phyloP scores from a whole-genome alignment of 23 tunicate species.

The Trididemnum nubilum region DNA sequence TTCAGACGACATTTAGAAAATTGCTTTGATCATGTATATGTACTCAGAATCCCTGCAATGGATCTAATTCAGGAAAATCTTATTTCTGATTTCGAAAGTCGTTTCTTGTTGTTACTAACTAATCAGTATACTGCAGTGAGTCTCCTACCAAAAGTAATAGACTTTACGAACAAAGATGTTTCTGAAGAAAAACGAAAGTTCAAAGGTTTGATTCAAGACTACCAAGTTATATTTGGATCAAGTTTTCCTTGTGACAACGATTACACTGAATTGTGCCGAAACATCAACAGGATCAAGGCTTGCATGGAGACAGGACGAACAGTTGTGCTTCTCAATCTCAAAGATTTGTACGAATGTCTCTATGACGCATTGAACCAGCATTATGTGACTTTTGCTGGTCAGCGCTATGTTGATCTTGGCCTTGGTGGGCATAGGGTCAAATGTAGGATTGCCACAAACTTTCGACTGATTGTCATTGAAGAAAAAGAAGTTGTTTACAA shows the following conservation, averaged over 20 bases:
- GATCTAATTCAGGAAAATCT: slow-evolving; percentile 57
- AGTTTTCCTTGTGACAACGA: slow-evolving; percentile 80
- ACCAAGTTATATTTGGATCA: slow-evolving; percentile 75
- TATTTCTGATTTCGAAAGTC: slow-evolving; percentile 47
- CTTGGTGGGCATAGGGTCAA: slow-evolving; percentile 89
- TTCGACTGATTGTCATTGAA: slow-evolving; percentile 77
- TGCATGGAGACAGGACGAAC: slow-evolving; percentile 87
- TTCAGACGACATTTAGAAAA: slow-evolving; percentile 31
- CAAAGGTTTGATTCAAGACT: slow-evolving; percentile 9
- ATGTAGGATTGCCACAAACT: slow-evolving; percentile 68
- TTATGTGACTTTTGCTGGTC: slow-evolving; percentile 47
- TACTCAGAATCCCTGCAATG: background rate
- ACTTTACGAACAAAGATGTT: no score
- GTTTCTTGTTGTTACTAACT: slow-evolving; percentile 69
- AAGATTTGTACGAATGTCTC: slow-evolving; percentile 34
- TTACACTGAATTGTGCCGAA: slow-evolving; percentile 75
- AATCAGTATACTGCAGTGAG: slow-evolving; percentile 72
- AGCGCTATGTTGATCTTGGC: slow-evolving; percentile 74
- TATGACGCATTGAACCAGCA: slow-evolving; percentile 53
- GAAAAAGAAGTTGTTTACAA: slow-evolving; percentile 66
- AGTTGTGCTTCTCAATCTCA: slow-evolving; percentile 55
- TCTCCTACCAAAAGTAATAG: slow-evolving; percentile 46
- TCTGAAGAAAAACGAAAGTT: no score
- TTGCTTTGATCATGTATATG: background rate
- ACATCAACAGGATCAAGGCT: slow-evolving; percentile 77